Evolutionary conservation across 2,888 invertebrate species (phyloP).

Genomic region (Leptinotarsa rubiginosa): DNA sequence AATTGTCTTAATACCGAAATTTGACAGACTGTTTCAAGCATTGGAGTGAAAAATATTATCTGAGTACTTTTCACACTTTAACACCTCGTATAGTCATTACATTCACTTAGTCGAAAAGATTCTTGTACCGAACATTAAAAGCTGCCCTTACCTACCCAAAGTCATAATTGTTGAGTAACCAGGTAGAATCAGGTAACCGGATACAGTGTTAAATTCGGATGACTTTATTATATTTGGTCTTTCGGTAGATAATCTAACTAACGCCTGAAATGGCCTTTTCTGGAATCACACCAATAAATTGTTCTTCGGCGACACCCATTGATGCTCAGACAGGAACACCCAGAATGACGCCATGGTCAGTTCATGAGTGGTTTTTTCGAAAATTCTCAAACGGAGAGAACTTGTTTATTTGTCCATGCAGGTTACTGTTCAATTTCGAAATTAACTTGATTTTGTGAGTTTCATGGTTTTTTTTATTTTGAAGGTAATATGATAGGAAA

Average conservation of each 20-base stretch:
- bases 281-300: constrained; percentile 42
- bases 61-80: neutral
- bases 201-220: constrained; percentile 38
- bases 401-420: too few species aligned
- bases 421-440: neutral
- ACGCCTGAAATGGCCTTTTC: constrained; percentile 38
- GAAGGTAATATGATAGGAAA: too few species aligned
- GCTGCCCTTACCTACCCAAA: constrained; percentile 18
- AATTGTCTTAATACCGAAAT: too few species aligned
- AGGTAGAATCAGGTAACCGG: constrained; percentile 43
- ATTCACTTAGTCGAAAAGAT: constrained; percentile 17
- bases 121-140: constrained; percentile 9
- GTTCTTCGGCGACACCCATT: constrained; percentile 32
- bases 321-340: constrained; percentile 23
- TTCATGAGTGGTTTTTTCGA: neutral
- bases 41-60: neutral
- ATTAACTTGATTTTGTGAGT: neutral
- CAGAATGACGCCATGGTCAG: constrained; percentile 16
- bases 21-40: neutral
- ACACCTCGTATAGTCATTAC: constrained; percentile 13
- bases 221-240: constrained; percentile 42
- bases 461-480: neutral
- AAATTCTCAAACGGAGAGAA: neutral
- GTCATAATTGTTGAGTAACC: constrained; percentile 32
- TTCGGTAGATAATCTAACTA: constrained; percentile 41